A percentile compares a stretch with the other conserved stretches of the same genome.
Evolutionary conservation across 92 coral and sea anemone species (phyloP).

Genomic region (Siderastrea radians): DNA sequence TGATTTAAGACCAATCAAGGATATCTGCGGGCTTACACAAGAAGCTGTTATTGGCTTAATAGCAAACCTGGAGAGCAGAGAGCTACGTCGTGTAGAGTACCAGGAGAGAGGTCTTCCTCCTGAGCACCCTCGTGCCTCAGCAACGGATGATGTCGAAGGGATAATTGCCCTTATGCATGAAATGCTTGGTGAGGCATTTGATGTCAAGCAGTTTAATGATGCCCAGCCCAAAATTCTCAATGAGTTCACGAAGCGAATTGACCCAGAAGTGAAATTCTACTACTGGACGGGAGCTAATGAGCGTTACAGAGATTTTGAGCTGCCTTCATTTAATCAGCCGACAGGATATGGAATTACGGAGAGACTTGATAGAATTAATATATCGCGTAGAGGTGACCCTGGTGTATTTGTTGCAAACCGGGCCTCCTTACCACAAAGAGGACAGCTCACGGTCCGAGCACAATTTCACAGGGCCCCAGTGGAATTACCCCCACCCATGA

Average conservation of each 20-base stretch:
- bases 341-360: constrained; percentile 66
- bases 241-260: constrained; percentile 72
- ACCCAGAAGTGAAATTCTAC: constrained; percentile 63
- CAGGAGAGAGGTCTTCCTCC: constrained; percentile 49
- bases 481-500: constrained; percentile 69
- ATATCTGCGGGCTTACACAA: constrained; percentile 73
- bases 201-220: constrained; percentile 70
- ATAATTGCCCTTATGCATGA: constrained; percentile 53
- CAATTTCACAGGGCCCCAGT: constrained; percentile 78
- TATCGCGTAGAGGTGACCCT: constrained; percentile 69
- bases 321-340: constrained; percentile 74
- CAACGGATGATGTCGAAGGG: constrained; percentile 69
- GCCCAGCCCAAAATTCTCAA: constrained; percentile 76
- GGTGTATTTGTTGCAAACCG: constrained; percentile 68
- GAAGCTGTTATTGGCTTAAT: constrained; percentile 71
- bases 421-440: constrained; percentile 69
- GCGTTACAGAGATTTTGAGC: constrained; percentile 71
- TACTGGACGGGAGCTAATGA: constrained; percentile 82
- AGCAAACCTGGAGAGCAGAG: constrained; percentile 76
- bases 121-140: constrained; percentile 68
- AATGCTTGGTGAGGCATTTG: constrained; percentile 58
- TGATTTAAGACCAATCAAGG: constrained; percentile 67
- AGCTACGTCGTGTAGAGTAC: constrained; percentile 51
- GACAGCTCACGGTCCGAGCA: constrained; percentile 76
- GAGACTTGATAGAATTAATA: constrained; percentile 45